Evolutionary conservation across 2,797 vertebrate genomes (phyloP).

Genomic region (Clarias platycephalus): DNA sequence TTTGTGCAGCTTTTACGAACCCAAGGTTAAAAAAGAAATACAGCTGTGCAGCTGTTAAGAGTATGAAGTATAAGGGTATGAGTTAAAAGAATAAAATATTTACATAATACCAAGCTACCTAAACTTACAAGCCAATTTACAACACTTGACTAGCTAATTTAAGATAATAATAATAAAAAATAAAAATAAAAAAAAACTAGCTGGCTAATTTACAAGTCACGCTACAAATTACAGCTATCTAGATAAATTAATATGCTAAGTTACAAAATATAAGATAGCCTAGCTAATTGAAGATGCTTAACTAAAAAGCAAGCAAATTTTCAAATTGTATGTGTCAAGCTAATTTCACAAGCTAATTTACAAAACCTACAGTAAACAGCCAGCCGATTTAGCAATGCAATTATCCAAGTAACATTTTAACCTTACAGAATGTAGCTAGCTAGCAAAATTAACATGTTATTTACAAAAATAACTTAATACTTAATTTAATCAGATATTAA

Average conservation of each 20-base stretch:
- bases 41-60: not conserved
- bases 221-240: not conserved
- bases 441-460: not conserved
- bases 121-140: not conserved
- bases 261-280: not conserved
- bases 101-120: not conserved
- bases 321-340: not conserved
- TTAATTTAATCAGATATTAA: too few relatives aligned
- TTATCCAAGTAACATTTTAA: too few relatives aligned
- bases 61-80: not conserved
- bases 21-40: not conserved
- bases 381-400: not conserved
- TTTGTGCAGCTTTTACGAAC: conserved; percentile 7
- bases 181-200: not conserved
- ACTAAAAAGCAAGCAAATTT: not conserved
- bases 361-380: not conserved
- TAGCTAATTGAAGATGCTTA: not conserved
- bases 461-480: not conserved
- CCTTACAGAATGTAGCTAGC: not conserved
- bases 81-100: not conserved
- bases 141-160: not conserved
- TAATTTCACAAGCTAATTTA: not conserved
- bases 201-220: not conserved
- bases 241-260: not conserved
- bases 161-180: not conserved